Evolutionary conservation across 1,140 invertebrate genomes (phyloP).

Genomic region (Muscidifurax raptorellus): DNA sequence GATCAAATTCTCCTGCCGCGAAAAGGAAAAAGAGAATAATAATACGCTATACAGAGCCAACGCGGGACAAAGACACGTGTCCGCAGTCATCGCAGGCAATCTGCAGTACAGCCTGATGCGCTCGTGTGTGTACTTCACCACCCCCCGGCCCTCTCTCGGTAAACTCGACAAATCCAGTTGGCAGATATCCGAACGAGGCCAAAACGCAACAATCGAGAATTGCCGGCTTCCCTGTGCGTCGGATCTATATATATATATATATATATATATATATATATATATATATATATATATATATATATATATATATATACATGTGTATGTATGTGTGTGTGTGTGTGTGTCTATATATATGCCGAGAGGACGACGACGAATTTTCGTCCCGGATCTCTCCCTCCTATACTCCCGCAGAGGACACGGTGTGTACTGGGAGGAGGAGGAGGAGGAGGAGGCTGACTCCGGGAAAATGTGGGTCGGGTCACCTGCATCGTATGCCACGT

Average conservation of each 20-base stretch:
- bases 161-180: constrained; percentile 57
- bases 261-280: too few species aligned
- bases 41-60: too few species aligned
- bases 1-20: too few species aligned
- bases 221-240: not conserved
- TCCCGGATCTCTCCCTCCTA: constrained; percentile 60
- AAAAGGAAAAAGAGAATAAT: too few species aligned
- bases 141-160: not conserved
- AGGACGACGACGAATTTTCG: constrained; percentile 62
- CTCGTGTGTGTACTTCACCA: too few species aligned
- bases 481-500: constrained; percentile 63
- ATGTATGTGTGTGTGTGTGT: too few species aligned
- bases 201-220: constrained; percentile 34
- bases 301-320: too few species aligned
- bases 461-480: constrained; percentile 69
- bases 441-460: not conserved
- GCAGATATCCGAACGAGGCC: constrained; percentile 57
- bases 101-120: not conserved
- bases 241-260: too few species aligned
- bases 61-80: too few species aligned
- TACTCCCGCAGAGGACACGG: not conserved
- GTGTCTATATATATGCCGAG: not conserved
- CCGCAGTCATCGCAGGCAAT: not conserved
- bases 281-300: too few species aligned
- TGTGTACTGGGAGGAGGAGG: not conserved